phyloP scores from a whole-genome alignment of 2,797 vertebrate species.

The Hippopotamyrus pictus region DNA sequence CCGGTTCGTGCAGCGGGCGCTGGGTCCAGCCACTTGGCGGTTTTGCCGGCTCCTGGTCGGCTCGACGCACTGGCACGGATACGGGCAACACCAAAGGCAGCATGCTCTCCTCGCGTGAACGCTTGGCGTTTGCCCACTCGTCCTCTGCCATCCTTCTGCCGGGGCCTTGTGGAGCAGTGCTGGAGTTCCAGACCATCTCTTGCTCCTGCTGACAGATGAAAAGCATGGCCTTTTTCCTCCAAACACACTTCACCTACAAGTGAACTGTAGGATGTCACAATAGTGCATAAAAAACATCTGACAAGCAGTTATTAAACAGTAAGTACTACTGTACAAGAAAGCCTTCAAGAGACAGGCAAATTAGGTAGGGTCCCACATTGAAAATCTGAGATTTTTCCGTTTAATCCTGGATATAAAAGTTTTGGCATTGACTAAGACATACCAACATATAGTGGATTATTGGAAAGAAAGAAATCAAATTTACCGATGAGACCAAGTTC shows the following conservation, averaged over 20 bases:
- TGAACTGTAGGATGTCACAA: background rate
- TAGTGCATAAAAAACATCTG: background rate
- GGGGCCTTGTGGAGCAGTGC: conserved; percentile 30
- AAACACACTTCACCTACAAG: background rate
- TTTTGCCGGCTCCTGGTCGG: conserved; percentile 58
- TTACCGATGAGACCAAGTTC: background rate
- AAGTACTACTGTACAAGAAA: background rate
- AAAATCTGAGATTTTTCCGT: background rate
- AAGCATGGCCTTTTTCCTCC: background rate
- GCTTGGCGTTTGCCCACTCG: conserved; percentile 62
- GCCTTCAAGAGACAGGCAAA: background rate
- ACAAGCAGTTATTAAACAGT: background rate
- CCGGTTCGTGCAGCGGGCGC: conserved; percentile 55
- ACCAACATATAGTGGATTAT: background rate
- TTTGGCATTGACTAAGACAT: background rate
- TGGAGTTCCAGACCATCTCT: conserved; percentile 61
- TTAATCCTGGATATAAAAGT: background rate
- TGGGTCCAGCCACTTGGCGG: conserved; percentile 57
- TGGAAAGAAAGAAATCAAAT: background rate
- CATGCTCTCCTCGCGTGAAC: conserved; percentile 74
- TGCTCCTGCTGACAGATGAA: conserved; percentile 44
- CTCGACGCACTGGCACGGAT: conserved; percentile 82
- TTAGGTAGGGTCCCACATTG: background rate
- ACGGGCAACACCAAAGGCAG: conserved; percentile 91
- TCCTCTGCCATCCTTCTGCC: conserved; percentile 37